A percentile compares a stretch with the other conserved stretches of the same genome.
These are phyloP conservation scores for Peromyscus leucopus DNA, from an alignment of 2,113 vertebrate species.

Conservation along the genomic window DNA sequence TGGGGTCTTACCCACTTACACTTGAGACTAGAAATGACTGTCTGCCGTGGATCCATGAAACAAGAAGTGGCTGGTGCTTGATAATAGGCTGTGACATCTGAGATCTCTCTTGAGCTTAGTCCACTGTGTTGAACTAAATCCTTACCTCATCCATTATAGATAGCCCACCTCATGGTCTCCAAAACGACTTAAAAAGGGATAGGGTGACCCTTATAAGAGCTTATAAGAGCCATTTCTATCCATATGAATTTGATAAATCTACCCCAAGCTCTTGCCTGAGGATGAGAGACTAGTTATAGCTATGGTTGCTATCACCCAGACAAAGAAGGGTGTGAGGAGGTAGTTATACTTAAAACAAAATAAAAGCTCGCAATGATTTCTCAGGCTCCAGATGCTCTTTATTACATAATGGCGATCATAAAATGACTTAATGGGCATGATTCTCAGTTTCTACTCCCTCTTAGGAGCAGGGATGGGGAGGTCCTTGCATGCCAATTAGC, in stretches of 20 bases:
- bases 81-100: background rate
- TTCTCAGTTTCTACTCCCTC: slow-evolving; percentile 83
- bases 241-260: background rate
- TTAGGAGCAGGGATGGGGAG: slow-evolving; percentile 81
- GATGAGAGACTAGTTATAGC: background rate
- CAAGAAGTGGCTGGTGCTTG: background rate
- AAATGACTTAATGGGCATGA: slow-evolving; percentile 86
- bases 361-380: slow-evolving; percentile 82
- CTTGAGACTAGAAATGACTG: background rate
- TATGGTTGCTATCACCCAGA: background rate
- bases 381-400: slow-evolving; percentile 88
- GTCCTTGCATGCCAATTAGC: slow-evolving; percentile 88
- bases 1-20: background rate
- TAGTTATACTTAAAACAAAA: slow-evolving; percentile 81
- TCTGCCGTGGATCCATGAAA: background rate
- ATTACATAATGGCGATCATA: slow-evolving; percentile 88
- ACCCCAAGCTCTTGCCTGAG: background rate
- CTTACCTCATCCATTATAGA: background rate
- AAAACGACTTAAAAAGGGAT: background rate
- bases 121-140: background rate
- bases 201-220: too few relatives aligned
- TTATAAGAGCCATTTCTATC: background rate
- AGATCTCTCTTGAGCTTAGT: background rate
- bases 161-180: background rate
- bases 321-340: slow-evolving; percentile 65